phyloP scores from a whole-genome alignment of 2,888 invertebrate genomes.

The Bugula neritina region DNA sequence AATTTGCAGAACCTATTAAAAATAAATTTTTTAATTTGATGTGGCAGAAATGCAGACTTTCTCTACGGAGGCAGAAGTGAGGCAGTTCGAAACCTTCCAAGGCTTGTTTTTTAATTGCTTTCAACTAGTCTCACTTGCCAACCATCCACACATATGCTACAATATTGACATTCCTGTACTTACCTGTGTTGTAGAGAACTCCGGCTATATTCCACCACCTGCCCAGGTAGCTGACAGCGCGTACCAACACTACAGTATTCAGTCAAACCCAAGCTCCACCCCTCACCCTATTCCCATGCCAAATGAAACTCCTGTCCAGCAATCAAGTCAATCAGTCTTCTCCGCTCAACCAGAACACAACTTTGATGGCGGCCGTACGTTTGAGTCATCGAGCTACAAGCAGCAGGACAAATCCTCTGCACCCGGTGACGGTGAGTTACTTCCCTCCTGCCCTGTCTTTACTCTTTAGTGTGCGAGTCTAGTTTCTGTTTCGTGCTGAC shows the following conservation, averaged over 20 bases:
- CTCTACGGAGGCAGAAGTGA: too few relatives aligned
- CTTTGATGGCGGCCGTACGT: neutral
- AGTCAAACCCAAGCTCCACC: neutral
- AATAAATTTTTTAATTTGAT: too few relatives aligned
- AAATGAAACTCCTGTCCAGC: neutral
- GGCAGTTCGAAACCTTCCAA: too few relatives aligned
- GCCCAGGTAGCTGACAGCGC: neutral
- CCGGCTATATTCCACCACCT: neutral
- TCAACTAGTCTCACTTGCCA: too few relatives aligned
- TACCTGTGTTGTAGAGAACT: conserved; percentile 4
- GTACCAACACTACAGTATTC: conserved; percentile 1
- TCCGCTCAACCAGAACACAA: conserved; percentile 3
- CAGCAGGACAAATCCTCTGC: neutral
- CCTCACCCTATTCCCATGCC: too few relatives aligned
- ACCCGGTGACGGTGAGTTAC: neutral
- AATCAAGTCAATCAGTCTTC: neutral
- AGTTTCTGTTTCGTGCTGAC: too few relatives aligned
- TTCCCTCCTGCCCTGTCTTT: neutral
- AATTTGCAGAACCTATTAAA: too few relatives aligned
- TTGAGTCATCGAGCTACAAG: neutral
- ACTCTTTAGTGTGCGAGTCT: too few relatives aligned
- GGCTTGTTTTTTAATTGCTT: too few relatives aligned
- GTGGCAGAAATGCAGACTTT: too few relatives aligned
- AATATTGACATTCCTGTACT: too few relatives aligned
- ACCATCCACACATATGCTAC: too few relatives aligned